These are phyloP conservation scores for Zaprionus gabonicus DNA, from an alignment of 1,140 invertebrate species.

Conservation along the genomic window DNA sequence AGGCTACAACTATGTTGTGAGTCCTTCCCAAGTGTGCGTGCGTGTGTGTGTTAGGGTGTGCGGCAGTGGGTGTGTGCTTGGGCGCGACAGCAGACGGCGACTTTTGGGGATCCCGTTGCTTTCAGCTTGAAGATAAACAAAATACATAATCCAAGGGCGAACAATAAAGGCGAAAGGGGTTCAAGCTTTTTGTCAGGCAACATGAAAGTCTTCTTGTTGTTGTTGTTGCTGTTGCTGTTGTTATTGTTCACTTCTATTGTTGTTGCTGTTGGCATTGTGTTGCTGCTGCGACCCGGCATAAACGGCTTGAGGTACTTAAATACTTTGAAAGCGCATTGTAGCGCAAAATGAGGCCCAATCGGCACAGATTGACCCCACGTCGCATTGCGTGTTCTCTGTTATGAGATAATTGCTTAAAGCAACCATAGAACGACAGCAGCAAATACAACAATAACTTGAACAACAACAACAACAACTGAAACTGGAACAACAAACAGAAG, in stretches of 20 bases:
- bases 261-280: slow-evolving; percentile 24
- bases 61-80: slow-evolving; percentile 14
- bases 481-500: neutral
- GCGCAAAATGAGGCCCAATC: slow-evolving; percentile 73
- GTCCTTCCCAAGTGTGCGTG: neutral
- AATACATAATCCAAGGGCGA: slow-evolving; percentile 78
- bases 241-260: slow-evolving; percentile 11
- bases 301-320: slow-evolving; percentile 80
- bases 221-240: slow-evolving; percentile 33
- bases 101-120: slow-evolving; percentile 37
- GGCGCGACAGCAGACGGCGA: slow-evolving; percentile 35
- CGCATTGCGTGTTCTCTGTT: slow-evolving; percentile 62
- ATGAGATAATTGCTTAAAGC: slow-evolving; percentile 78
- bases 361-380: slow-evolving; percentile 70
- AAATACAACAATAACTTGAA: neutral
- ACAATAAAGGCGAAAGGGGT: slow-evolving; percentile 71
- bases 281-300: slow-evolving; percentile 32
- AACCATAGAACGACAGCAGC: slow-evolving; percentile 19
- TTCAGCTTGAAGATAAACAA: slow-evolving; percentile 74
- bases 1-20: slow-evolving; percentile 6
- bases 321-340: slow-evolving; percentile 78
- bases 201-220: slow-evolving; percentile 50
- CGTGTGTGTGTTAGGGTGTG: slow-evolving; percentile 9
- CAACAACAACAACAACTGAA: slow-evolving; percentile 4
- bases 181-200: slow-evolving; percentile 49